Base-by-base conservation (phyloP, 2,888 invertebrate genomes). In the Kryphioiulus occultus region DNA sequence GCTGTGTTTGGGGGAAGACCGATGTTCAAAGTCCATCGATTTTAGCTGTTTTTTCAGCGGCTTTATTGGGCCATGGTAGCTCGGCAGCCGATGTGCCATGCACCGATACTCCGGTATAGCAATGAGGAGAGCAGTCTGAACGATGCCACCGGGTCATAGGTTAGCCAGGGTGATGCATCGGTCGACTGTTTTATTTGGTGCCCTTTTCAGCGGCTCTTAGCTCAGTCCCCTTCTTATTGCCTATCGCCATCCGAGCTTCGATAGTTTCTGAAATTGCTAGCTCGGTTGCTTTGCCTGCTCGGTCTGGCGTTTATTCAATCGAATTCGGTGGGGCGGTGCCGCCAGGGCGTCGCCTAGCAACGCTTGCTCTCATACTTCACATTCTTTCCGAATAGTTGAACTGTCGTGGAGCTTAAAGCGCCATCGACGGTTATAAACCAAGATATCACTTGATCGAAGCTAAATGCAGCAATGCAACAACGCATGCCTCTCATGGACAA, bases 271-370 rank as follows among this genome's bases (percentile, higher is more conserved):
- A n/a, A 44, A 1, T 1, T 44, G 44, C 44, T 4, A 9, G 9
- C 44, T 44, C 9, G 44, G 12, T 9, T 22, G 47, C 17, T 19
- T 47, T 47, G 10, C 15, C 15, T 47, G 47, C n/a, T n/a, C 19
- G n/a, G 19, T 53, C 68, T 22, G 9, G 68, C 68, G 19, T 59
- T n/a, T 19, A 19, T n/a, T 59, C 59, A 68, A 68, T 68, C 68
- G 68, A 68, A 68, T 10, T 22, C 68, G 9, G 68, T 26, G 68
- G 68, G 68, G 68, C 68, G 68, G 53, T 12, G 53, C 26, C 68
- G 68, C 68, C 26, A 68, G 68, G 68, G 68, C 68, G 68, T 68
- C 68, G 68, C 68, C 68, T 68, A 68, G 68, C 68, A 68, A 68
- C 68, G 59, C 68, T 68, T 10, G n/a, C n/a, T 68, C 26, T n/a